Evolutionary conservation across 2,113 vertebrate genomes (phyloP).

Genomic region (Salvator merianae): DNA sequence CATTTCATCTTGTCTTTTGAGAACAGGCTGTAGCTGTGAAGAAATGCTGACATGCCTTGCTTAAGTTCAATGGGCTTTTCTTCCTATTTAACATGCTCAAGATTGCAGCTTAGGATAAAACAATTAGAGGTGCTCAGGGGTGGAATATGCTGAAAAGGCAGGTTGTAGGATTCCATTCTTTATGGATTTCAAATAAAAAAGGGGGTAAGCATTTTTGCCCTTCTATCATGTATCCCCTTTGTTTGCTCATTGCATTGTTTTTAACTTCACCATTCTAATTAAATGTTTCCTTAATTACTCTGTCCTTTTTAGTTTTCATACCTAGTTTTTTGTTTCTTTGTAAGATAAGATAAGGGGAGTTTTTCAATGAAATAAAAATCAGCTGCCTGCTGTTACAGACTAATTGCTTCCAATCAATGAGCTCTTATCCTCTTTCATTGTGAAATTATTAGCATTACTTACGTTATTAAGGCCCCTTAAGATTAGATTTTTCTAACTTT

Average conservation of each 20-base stretch:
- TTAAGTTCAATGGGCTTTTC: not conserved
- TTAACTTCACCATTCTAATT: not conserved
- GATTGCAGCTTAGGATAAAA: not conserved
- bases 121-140: not conserved
- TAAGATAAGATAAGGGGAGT: slow-evolving; percentile 23
- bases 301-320: not conserved
- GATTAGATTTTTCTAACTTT: slow-evolving; percentile 26
- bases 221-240: not conserved
- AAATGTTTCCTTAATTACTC: slow-evolving; percentile 8
- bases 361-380: slow-evolving; percentile 54
- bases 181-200: not conserved
- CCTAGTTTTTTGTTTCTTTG: not conserved
- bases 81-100: not conserved
- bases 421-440: slow-evolving; percentile 56
- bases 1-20: not conserved
- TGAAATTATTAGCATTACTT: slow-evolving; percentile 58
- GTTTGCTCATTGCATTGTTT: not conserved
- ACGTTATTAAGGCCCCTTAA: slow-evolving; percentile 57
- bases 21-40: not conserved
- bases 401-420: slow-evolving; percentile 61
- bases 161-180: not conserved
- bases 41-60: not conserved
- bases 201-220: not conserved
- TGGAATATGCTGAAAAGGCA: not conserved
- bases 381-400: slow-evolving; percentile 56